Percentiles rank a stretch among this genome's conserved stretches.
These are phyloP conservation scores for Mamestra configurata DNA, from an alignment of 1,140 invertebrate genomes.

Conservation along the genomic window DNA sequence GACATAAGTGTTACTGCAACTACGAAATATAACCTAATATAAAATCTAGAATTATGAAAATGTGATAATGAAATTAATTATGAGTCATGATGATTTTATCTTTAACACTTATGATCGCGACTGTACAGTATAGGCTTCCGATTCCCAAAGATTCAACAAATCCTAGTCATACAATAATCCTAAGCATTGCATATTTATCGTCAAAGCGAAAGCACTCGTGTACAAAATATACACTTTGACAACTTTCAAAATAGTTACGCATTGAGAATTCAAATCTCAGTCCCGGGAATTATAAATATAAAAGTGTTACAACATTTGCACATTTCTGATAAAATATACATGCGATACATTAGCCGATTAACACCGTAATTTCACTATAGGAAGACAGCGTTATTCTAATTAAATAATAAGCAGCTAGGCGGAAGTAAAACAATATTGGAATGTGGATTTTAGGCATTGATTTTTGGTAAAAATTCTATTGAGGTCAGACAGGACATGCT, in stretches of 20 bases:
- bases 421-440: constrained; percentile 61
- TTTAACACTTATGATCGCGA: constrained; percentile 43
- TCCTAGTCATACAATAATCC: constrained; percentile 40
- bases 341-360: constrained; percentile 43
- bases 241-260: constrained; percentile 16
- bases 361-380: constrained; percentile 67
- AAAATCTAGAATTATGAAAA: constrained; percentile 16
- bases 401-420: constrained; percentile 60
- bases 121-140: constrained; percentile 32
- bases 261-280: background rate
- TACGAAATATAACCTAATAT: constrained; percentile 9
- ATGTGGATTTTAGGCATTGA: constrained; percentile 59
- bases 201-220: constrained; percentile 26
- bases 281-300: constrained; percentile 3
- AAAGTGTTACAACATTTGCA: constrained; percentile 31
- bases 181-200: constrained; percentile 46
- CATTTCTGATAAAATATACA: constrained; percentile 43
- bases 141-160: constrained; percentile 43
- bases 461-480: constrained; percentile 63
- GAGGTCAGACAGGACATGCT: constrained; percentile 61
- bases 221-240: constrained; percentile 37
- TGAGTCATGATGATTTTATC: constrained; percentile 6
- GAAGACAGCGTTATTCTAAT: constrained; percentile 68
- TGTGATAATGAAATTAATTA: constrained; percentile 28
- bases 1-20: constrained; percentile 14